Percentiles rank a stretch among this genome's conserved stretches.
These are phyloP conservation scores for Thalassoma bifasciatum DNA, from an alignment of 2,113 vertebrate genomes.

Conservation along the genomic window DNA sequence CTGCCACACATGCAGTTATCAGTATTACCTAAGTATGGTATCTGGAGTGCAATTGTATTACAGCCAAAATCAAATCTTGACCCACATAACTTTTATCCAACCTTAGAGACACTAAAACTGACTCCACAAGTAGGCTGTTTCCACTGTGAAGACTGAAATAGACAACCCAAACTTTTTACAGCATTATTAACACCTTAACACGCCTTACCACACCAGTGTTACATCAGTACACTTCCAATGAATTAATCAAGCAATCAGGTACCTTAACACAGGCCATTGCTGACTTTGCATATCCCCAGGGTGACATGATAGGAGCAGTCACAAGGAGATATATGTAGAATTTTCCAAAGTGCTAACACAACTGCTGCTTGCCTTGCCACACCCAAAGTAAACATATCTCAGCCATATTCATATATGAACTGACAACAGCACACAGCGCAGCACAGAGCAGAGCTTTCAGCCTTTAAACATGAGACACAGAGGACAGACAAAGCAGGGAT, in stretches of 20 bases:
- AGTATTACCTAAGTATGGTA: slow-evolving; percentile 52
- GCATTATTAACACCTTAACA: slow-evolving; percentile 1
- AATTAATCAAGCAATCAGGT: neutral
- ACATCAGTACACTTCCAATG: neutral
- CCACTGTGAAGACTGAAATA: neutral
- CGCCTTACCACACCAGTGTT: neutral
- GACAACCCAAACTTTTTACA: neutral
- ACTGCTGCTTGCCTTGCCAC: slow-evolving; percentile 63
- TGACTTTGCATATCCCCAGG: slow-evolving; percentile 60
- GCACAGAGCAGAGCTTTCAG: slow-evolving; percentile 33
- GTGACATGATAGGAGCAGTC: slow-evolving; percentile 46
- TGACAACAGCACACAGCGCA: slow-evolving; percentile 50
- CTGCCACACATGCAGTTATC: slow-evolving; percentile 59
- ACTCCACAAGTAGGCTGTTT: neutral
- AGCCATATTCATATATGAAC: slow-evolving; percentile 62
- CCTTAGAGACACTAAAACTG: neutral
- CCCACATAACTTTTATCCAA: slow-evolving; percentile 34
- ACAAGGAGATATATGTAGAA: slow-evolving; percentile 41
- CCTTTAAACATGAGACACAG: slow-evolving; percentile 30
- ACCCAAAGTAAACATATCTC: slow-evolving; percentile 73
- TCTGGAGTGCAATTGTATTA: slow-evolving; percentile 42
- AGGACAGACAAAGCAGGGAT: slow-evolving; percentile 16
- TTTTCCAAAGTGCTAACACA: slow-evolving; percentile 62
- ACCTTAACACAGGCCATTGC: slow-evolving; percentile 33
- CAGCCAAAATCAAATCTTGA: slow-evolving; percentile 33